Conservation (phyloP, 2,888 invertebrate species). For the Netelia virgata region DNA sequence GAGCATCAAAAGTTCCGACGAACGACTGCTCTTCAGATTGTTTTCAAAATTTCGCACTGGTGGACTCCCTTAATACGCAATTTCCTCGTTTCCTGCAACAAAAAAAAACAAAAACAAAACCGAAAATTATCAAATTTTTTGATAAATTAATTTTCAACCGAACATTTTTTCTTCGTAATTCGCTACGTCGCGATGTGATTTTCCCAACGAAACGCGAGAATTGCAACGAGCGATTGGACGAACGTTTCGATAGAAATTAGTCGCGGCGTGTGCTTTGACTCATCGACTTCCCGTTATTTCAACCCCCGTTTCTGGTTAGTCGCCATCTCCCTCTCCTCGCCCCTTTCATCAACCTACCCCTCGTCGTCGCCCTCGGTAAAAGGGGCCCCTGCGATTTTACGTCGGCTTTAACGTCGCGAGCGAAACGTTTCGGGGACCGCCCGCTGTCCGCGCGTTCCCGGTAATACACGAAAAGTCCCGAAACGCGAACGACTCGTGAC, state of each 20-base stretch:
- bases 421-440: constrained; percentile 58
- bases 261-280: constrained; percentile 61
- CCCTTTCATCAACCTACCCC: neutral
- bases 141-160: too few species aligned
- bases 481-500: constrained; percentile 55
- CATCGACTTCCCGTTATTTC: constrained; percentile 58
- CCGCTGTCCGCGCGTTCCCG: constrained; percentile 33
- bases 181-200: neutral
- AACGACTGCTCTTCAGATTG: too few species aligned
- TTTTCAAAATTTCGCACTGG: too few species aligned
- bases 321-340: neutral
- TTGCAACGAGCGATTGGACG: neutral
- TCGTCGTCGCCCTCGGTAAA: constrained; percentile 4
- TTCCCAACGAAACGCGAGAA: neutral
- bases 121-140: too few species aligned
- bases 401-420: constrained; percentile 45
- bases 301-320: constrained; percentile 30
- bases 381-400: constrained; percentile 24
- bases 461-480: constrained; percentile 43
- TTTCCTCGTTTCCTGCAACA: too few species aligned
- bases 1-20: too few species aligned
- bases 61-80: too few species aligned
- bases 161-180: too few species aligned
- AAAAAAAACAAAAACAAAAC: too few species aligned
- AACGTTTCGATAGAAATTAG: constrained; percentile 55